phyloP scores from a whole-genome alignment of 2,113 vertebrate genomes.

The Mormyrus iriodes region DNA sequence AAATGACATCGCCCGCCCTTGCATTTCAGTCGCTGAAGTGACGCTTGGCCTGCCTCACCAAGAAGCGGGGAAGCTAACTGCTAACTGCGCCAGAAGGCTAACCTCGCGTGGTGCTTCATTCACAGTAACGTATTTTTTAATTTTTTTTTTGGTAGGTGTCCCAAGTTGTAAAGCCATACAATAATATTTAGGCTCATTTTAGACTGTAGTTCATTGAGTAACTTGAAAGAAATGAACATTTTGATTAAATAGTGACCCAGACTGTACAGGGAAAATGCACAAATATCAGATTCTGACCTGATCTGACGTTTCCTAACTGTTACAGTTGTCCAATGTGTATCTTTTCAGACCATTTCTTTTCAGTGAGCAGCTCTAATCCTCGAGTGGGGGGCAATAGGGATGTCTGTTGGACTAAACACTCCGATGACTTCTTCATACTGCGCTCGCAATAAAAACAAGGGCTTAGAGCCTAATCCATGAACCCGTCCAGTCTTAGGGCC shows the following conservation, averaged over 20 bases:
- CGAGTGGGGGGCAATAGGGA: not conserved
- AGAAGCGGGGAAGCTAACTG: not conserved
- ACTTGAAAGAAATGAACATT: not conserved
- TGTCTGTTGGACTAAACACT: not conserved
- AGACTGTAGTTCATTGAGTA: not conserved
- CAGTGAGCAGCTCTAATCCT: not conserved
- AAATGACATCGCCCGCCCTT: not conserved
- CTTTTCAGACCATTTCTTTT: not conserved
- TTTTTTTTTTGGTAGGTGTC: not conserved
- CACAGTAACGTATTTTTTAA: not conserved
- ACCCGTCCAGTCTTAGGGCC: not conserved
- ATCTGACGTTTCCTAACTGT: not conserved
- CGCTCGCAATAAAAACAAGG: not conserved
- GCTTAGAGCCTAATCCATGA: not conserved
- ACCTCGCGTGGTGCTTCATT: not conserved
- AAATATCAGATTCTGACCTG: not conserved
- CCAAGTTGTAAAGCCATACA: not conserved
- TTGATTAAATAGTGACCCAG: not conserved
- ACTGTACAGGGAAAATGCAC: not conserved
- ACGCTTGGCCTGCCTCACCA: not conserved
- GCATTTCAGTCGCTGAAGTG: not conserved
- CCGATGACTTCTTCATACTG: not conserved
- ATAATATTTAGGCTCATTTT: not conserved
- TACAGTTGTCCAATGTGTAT: not conserved
- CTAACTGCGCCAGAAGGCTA: not conserved